phyloP scores from a whole-genome alignment of 1,140 invertebrate genomes.

The Bemisia tabaci region DNA sequence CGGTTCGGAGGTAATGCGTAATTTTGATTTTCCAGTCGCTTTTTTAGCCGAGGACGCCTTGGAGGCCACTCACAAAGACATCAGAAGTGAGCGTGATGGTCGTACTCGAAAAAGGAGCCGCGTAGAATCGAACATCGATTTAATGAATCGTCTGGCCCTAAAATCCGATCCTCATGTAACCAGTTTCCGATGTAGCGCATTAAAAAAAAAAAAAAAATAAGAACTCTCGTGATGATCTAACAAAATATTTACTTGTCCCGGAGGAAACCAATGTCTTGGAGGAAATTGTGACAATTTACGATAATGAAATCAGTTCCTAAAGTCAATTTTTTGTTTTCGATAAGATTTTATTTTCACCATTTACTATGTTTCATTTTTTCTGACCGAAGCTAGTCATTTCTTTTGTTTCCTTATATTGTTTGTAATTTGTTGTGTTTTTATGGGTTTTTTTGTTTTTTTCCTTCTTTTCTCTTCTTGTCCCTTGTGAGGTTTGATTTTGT shows the following conservation, averaged over 20 bases:
- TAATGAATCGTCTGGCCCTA: neutral
- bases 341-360: neutral
- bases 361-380: neutral
- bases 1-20: slow-evolving; percentile 8
- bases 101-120: neutral
- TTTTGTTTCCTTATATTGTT: neutral
- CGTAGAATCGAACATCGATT: neutral
- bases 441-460: too few relatives aligned
- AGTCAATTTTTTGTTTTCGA: neutral
- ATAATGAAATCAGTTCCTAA: neutral
- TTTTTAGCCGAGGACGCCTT: neutral
- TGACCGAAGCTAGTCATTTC: neutral
- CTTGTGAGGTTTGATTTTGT: too few relatives aligned
- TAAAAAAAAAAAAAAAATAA: neutral
- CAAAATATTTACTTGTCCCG: neutral
- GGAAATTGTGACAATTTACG: too few relatives aligned
- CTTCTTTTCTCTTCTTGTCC: too few relatives aligned
- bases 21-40: neutral
- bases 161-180: neutral
- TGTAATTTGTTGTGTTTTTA: too few relatives aligned
- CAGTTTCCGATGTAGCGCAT: neutral
- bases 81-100: neutral
- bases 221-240: neutral
- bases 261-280: too few relatives aligned
- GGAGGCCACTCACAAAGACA: neutral